Evolutionary conservation across 2,797 vertebrate genomes (phyloP), one percentile per base, ranked within the genome.

Genomic region (Enteromius argenteus): DNA sequence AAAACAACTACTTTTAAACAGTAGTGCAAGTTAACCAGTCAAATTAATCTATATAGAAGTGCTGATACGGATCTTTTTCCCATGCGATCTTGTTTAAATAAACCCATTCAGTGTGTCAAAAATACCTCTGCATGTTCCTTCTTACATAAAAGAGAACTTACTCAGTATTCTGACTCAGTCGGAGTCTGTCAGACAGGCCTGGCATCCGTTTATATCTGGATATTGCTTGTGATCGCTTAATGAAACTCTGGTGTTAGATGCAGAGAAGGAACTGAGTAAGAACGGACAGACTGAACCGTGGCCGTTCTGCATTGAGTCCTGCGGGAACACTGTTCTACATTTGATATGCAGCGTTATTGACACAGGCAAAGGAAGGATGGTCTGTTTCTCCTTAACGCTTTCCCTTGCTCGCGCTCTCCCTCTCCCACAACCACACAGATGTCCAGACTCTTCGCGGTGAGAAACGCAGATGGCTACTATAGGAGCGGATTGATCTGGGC

Each of bases 401-500:
- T 82, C 9, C 75, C 39, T 74, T 37, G 64, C 84, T 67, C 83
- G 19, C 58, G 56, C 32, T 53, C 72, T 62, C 58, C 51, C 69
- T 66, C 72, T 86, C 58, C 74, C 80, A 83, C 78, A 73, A 85
- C 67, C 86, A 49, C 86, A 75, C 88, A 89, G 88, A 88, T 90
- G 89, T 89, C 86, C 86, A 82, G 84, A 79, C 44, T 73, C 60
- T 62, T 80, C 71, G 80, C 67, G 64, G 73, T 84, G 86, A 84
- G 80, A 79, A 85, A 86, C 91, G 87, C 94, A 94, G 94, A 95
- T 95, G 94, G 92, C 93, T 94, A 90, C 92, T 93, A 94, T 92
- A 94, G 90, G 91, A 90, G 91, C 88, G 91, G 88, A 92, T 94
- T 92, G 93, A 91, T 93, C 92, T 89, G 81, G 88, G 86, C 86